Base-by-base conservation (phyloP, 2,113 vertebrate genomes). In the Silurus asotus region DNA sequence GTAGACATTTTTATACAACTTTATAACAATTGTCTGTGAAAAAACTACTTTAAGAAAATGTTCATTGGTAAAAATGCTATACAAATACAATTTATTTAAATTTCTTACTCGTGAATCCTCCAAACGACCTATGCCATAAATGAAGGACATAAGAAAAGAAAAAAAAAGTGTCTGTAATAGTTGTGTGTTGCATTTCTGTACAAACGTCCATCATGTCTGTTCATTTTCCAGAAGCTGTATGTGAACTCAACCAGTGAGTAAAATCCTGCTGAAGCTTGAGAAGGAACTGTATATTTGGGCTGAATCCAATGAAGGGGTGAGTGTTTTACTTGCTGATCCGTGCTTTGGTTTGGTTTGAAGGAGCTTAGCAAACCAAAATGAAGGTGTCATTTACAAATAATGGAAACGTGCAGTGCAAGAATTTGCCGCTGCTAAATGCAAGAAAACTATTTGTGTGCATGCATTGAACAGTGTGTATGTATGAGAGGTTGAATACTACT, bases 301-400 rank as follows among this genome's bases (percentile, higher is more conserved):
- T 37, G 76, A 78, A 14, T 19, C 25, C 55, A 78, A 78, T 78
- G 76, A 78, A 78, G 55, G 76, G 76, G 76, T 78, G 55, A 78
- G 76, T 37, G 37, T 37, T 58, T 55, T 8, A 17, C 23, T 7
- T 4, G 72, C 20, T 49, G 37, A 48, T 9, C 17, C 37, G 37
- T 37, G 37, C 2, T 37, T 37, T 37, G 37, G 37, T 37, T 37
- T 37, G 37, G 37, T 37, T 45, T 17, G 6, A 3, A 45, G 28
- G 5, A 2, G 7, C 64, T 14, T 25, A 5, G 28, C 28, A 13
- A 37, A 37, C 14, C 25, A 17, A 7, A 3, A 7, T 25, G 9
- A 62, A 62, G 2, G 19, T 9, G n/a, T 62, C 15, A 17, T 8
- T 2, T 20, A 2, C 61, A 3, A 8, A 62, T 19, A 61, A 6